phyloP scores from a whole-genome alignment of 2,113 vertebrate genomes.

The Cyanistes caeruleus region DNA sequence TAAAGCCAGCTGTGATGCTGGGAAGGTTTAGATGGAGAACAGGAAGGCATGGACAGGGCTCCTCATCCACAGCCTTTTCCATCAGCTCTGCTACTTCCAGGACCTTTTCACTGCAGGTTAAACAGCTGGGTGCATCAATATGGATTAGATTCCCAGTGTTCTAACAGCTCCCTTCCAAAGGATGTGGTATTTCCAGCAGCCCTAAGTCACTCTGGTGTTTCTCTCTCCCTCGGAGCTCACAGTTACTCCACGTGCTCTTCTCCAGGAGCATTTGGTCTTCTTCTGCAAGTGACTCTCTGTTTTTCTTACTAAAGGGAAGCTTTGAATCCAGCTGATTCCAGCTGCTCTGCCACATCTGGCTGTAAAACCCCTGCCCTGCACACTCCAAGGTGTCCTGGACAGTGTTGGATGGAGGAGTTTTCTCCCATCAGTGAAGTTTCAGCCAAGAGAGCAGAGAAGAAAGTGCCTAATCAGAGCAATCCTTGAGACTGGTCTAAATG shows the following conservation, averaged over 20 bases:
- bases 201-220: neutral
- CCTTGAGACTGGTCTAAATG: neutral
- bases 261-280: neutral
- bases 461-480: neutral
- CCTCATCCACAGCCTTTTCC: neutral
- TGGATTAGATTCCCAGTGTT: neutral
- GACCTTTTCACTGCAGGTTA: neutral
- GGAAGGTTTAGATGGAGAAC: neutral
- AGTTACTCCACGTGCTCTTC: neutral
- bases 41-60: rapidly evolving
- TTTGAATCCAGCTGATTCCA: neutral
- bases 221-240: neutral
- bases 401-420: rapidly evolving
- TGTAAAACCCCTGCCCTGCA: neutral
- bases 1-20: neutral
- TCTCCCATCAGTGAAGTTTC: neutral
- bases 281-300: neutral
- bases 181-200: neutral
- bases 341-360: neutral
- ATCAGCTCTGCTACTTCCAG: rapidly evolving
- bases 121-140: neutral
- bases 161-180: neutral
- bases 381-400: neutral
- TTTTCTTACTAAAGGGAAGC: neutral
- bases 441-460: neutral